phyloP scores from a whole-genome alignment of 2,888 invertebrate genomes.

The Scaeva pyrastri region DNA sequence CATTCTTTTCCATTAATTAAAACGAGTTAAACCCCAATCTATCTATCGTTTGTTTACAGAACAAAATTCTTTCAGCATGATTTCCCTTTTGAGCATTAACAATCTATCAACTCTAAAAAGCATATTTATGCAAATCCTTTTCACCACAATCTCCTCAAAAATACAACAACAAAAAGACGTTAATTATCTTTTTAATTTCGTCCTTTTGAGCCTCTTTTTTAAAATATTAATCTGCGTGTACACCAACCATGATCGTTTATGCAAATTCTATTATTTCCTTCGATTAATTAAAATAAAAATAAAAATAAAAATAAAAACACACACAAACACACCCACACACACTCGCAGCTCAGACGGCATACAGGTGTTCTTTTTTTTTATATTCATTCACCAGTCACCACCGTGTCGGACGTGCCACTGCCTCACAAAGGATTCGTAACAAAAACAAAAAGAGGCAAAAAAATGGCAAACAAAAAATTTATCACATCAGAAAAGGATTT shows the following conservation, averaged over 20 bases:
- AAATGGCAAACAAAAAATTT: slow-evolving; percentile 35
- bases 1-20: neutral
- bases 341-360: slow-evolving; percentile 26
- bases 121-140: slow-evolving; percentile 20
- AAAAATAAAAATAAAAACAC: no score
- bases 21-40: neutral
- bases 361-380: slow-evolving; percentile 55
- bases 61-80: neutral
- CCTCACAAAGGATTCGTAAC: slow-evolving; percentile 38
- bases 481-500: slow-evolving; percentile 49
- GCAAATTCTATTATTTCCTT: slow-evolving; percentile 40
- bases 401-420: slow-evolving; percentile 28
- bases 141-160: neutral
- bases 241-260: slow-evolving; percentile 53
- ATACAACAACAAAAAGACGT: neutral
- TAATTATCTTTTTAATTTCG: slow-evolving; percentile 14
- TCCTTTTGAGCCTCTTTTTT: slow-evolving; percentile 20
- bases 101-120: slow-evolving; percentile 18
- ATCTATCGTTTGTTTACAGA: neutral
- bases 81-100: neutral
- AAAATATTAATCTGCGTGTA: slow-evolving; percentile 50
- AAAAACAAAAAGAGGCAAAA: slow-evolving; percentile 20
- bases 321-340: neutral
- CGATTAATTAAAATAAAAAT: slow-evolving; percentile 57
- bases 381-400: neutral